Evolutionary conservation across 2,888 invertebrate genomes (phyloP).

Genomic region (Laspeyria flexula): DNA sequence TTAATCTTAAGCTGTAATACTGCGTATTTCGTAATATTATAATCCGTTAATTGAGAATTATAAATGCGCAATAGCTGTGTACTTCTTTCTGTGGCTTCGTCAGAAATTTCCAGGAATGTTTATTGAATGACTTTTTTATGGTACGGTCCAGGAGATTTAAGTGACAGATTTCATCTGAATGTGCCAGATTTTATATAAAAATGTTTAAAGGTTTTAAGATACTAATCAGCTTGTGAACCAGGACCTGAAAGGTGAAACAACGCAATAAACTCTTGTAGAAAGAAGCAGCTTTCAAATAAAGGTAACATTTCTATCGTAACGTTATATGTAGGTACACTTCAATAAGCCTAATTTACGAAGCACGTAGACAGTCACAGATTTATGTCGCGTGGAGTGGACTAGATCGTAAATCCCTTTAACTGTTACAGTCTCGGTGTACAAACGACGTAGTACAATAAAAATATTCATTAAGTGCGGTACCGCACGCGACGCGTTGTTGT

Average conservation of each 20-base stretch:
- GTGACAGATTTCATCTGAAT: no score
- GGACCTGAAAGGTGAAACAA: no score
- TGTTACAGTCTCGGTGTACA: constrained; percentile 25
- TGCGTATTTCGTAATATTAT: not conserved
- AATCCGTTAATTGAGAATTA: not conserved
- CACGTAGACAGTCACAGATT: constrained; percentile 25
- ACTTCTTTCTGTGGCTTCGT: no score
- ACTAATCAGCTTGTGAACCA: no score
- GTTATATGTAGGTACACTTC: constrained; percentile 10
- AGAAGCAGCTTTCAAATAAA: no score
- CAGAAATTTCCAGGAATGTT: no score
- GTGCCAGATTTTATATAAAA: no score
- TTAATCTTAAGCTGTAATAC: not conserved
- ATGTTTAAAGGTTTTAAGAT: no score
- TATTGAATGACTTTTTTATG: no score
- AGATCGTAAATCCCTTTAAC: constrained; percentile 35
- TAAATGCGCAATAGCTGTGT: not conserved
- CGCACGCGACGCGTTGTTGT: constrained; percentile 12
- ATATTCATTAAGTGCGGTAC: constrained; percentile 16
- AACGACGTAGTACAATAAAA: constrained; percentile 17
- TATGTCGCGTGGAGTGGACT: constrained; percentile 26
- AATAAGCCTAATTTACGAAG: constrained; percentile 27
- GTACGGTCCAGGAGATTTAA: no score
- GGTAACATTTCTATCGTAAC: not conserved
- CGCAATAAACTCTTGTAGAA: no score